Conservation (phyloP, 2,797 vertebrate genomes). For the Silurus aristotelis region DNA sequence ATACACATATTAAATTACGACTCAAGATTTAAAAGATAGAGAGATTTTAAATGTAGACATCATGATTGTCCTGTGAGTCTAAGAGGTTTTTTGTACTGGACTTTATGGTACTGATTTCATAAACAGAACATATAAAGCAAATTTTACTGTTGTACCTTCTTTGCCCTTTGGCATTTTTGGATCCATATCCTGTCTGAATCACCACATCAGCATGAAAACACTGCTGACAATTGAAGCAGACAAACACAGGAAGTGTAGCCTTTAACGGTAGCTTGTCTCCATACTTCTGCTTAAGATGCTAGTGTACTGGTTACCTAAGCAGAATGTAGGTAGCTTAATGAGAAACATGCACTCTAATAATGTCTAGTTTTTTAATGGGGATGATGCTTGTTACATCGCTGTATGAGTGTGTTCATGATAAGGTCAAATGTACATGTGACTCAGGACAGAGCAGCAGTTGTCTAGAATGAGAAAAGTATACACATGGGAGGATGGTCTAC, state of each 20-base stretch:
- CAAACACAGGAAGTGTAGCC: conserved; percentile 15
- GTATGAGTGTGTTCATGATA: conserved; percentile 20
- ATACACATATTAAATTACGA: not conserved
- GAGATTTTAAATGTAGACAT: not conserved
- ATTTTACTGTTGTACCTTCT: not conserved
- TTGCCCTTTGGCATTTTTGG: not conserved
- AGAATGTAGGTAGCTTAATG: not conserved
- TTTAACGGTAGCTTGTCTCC: not conserved
- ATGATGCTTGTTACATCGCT: conserved; percentile 45
- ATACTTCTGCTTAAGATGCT: not conserved
- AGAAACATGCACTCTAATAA: not conserved
- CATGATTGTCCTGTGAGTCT: not conserved
- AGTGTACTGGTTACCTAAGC: not conserved
- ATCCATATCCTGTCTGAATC: conserved; percentile 8
- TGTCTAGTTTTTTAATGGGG: not conserved
- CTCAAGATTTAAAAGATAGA: not conserved
- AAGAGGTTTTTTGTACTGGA: not conserved
- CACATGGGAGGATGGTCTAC: not conserved
- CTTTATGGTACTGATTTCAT: not conserved
- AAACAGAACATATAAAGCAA: not conserved
- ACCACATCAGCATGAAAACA: not conserved
- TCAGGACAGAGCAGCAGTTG: conserved; percentile 8
- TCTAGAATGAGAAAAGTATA: not conserved
- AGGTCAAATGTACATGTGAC: conserved; percentile 38
- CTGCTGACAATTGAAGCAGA: not conserved